Percentiles rank a stretch among this genome's conserved stretches.
These are phyloP conservation scores for Calosoma granatense DNA, from an alignment of 1,140 invertebrate genomes.

Conservation along the genomic window DNA sequence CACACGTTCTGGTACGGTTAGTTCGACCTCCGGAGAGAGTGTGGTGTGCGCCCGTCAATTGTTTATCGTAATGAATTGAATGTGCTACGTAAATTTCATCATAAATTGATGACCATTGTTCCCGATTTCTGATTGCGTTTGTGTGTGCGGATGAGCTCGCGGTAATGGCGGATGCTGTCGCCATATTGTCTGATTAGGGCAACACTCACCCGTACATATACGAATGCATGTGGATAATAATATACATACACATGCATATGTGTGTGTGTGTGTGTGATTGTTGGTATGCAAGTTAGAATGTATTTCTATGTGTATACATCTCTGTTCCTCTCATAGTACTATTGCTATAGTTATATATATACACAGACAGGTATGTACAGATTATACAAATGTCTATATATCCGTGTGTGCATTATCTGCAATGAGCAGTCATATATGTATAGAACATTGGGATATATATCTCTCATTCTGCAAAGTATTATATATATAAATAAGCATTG, in stretches of 20 bases:
- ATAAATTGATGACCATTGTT: slow-evolving; percentile 8
- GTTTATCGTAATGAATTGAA: slow-evolving; percentile 8
- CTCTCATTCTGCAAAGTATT: not conserved
- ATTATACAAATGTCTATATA: not conserved
- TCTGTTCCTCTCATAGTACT: too few relatives aligned
- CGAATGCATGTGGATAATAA: slow-evolving; percentile 17
- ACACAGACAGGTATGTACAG: not conserved
- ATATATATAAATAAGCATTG: not conserved
- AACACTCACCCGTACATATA: not conserved
- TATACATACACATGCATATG: slow-evolving; percentile 13
- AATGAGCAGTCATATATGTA: too few relatives aligned
- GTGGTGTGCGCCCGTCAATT: too few relatives aligned
- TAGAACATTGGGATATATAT: not conserved
- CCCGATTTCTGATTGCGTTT: slow-evolving; percentile 8
- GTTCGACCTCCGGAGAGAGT: too few relatives aligned
- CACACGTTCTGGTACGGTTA: too few relatives aligned
- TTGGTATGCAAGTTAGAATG: not conserved
- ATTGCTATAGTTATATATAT: not conserved
- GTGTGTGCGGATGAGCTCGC: not conserved
- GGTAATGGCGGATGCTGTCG: slow-evolving; percentile 5
- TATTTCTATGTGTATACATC: not conserved
- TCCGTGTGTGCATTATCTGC: too few relatives aligned
- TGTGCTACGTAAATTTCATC: slow-evolving; percentile 4
- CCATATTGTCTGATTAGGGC: slow-evolving; percentile 6
- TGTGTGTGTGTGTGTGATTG: not conserved